A percentile compares a stretch with the other conserved stretches of the same genome.
Conservation (phyloP, 2,888 invertebrate species). For the Orthosia gothica region DNA sequence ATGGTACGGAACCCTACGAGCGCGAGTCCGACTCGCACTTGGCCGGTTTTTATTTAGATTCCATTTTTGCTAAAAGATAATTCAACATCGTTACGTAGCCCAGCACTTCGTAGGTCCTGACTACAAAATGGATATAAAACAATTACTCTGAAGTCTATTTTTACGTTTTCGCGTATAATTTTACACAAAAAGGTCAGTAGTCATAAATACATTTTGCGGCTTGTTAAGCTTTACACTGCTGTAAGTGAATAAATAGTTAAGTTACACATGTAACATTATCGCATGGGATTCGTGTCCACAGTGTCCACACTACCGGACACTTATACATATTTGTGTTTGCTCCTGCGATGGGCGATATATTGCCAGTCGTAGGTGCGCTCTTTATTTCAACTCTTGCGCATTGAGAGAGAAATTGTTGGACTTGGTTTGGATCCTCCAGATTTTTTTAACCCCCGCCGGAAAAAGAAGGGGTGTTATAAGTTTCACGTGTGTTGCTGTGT, state of each 20-base stretch:
- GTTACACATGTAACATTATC: conserved; percentile 58
- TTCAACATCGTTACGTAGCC: background rate
- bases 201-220: conserved; percentile 37
- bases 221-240: conserved; percentile 15
- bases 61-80: background rate
- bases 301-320: conserved; percentile 51
- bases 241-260: conserved; percentile 42
- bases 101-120: background rate
- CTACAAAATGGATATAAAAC: background rate
- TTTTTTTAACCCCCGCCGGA: no score
- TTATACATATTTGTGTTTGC: conserved; percentile 58
- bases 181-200: conserved; percentile 23
- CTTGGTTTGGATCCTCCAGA: background rate
- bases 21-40: no score
- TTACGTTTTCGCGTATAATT: conserved; percentile 20
- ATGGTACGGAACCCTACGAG: no score
- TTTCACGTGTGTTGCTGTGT: no score
- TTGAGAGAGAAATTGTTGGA: conserved; percentile 2
- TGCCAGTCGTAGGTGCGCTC: conserved; percentile 17
- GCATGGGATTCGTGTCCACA: conserved; percentile 47
- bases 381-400: conserved; percentile 49
- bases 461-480: no score
- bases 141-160: background rate
- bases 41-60: background rate
- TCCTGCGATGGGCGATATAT: conserved; percentile 48